A percentile compares a stretch with the other conserved stretches of the same genome.
Conservation (phyloP, 2,797 vertebrate genomes). For the Phalanger gymnotis region DNA sequence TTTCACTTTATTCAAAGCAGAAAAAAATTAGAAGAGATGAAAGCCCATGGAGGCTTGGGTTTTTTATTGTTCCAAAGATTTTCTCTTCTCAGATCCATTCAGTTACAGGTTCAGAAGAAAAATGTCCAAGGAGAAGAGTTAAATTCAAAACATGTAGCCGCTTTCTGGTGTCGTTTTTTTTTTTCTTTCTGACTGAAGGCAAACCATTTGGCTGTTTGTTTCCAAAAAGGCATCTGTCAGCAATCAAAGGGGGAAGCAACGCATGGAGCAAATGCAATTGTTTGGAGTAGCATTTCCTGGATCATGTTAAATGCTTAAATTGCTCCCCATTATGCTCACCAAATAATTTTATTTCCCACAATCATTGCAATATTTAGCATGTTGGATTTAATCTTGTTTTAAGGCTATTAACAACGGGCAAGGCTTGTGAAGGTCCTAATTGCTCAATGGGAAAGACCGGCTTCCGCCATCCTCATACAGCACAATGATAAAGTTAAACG, state of each 20-base stretch:
- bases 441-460: constrained; percentile 76
- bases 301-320: constrained; percentile 91
- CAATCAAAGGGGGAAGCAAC: constrained; percentile 90
- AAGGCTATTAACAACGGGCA: constrained; percentile 86
- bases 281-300: constrained; percentile 92
- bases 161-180: constrained; percentile 82
- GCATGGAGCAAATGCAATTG: constrained; percentile 93
- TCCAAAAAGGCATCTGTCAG: constrained; percentile 94
- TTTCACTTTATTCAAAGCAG: neutral
- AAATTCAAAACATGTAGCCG: constrained; percentile 88
- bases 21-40: constrained; percentile 57
- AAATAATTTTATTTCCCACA: constrained; percentile 91
- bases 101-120: constrained; percentile 71
- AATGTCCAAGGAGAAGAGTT: constrained; percentile 87
- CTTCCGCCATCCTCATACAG: constrained; percentile 79
- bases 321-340: constrained; percentile 90
- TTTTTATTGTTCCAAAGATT: constrained; percentile 78
- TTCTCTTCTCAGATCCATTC: constrained; percentile 80
- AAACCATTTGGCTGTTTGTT: constrained; percentile 90
- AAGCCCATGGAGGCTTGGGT: constrained; percentile 67
- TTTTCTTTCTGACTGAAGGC: constrained; percentile 85
- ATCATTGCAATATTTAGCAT: constrained; percentile 90
- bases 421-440: constrained; percentile 83
- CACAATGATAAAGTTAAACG: constrained; percentile 84
- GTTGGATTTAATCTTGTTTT: constrained; percentile 89